Conservation (phyloP, 2,113 vertebrate species). For the Xenus cinereus region DNA sequence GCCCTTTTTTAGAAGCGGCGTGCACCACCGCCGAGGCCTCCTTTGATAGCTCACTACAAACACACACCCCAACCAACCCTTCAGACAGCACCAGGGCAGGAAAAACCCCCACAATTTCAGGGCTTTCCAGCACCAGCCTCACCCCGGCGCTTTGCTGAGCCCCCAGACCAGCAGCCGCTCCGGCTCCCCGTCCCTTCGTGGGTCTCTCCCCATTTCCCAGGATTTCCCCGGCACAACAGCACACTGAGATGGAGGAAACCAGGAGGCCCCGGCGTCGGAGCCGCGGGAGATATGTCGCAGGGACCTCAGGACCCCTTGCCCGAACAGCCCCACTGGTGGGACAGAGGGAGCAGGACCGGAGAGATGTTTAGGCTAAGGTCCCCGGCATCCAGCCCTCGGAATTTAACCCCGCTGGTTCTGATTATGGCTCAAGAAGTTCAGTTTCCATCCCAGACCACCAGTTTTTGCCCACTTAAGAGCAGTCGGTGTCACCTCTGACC, state of each 20-base stretch:
- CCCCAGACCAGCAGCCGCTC: not conserved
- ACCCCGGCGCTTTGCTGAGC: not conserved
- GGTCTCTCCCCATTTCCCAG: not conserved
- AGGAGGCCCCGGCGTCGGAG: fast-evolving
- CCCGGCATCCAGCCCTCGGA: not conserved
- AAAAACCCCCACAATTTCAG: conserved; percentile 8
- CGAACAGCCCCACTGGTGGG: not conserved
- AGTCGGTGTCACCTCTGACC: conserved; percentile 29
- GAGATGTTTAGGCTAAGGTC: conserved; percentile 58
- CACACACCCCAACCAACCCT: conserved; percentile 15
- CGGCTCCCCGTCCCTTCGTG: not conserved
- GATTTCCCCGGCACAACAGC: not conserved
- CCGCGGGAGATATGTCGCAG: not conserved
- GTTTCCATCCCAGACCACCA: conserved; percentile 32
- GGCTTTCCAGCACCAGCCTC: conserved; percentile 30
- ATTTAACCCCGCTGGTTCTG: conserved; percentile 53
- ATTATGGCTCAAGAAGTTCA: conserved; percentile 51
- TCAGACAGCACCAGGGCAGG: not conserved
- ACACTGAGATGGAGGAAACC: not conserved
- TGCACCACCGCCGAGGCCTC: not conserved
- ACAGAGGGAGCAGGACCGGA: not conserved
- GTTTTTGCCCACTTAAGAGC: conserved; percentile 45
- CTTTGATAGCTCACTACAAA: conserved; percentile 55
- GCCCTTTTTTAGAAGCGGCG: conserved; percentile 3
- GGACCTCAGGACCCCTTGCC: not conserved